Evolutionary conservation across 2,888 invertebrate genomes (phyloP), one percentile per base, ranked within the genome.

Genomic region (Ennomos erosarius): DNA sequence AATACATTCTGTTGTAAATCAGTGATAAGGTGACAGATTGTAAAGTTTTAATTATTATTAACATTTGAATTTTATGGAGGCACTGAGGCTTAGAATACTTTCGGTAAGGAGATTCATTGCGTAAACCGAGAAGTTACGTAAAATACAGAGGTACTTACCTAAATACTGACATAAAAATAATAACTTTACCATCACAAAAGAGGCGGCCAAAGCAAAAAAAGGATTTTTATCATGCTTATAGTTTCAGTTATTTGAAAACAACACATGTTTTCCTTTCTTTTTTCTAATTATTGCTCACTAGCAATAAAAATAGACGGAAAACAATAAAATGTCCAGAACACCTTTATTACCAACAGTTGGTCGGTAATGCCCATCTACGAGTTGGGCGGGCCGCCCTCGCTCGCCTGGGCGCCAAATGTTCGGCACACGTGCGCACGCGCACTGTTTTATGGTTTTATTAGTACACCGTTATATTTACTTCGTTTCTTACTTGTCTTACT

Each of bases 361-460:
- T 58, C 16, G 16, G 16, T 16, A 16, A 1, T 16, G 3, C 16
- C 16, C 3, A 16, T 3, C 16, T 16, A 59, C 64, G 56, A 62
- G 59, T 64, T 76, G 84, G 87, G 88, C 87, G 88, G 87, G 81
- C 88, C 86, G 85, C 85, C 86, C 82, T 78, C 77, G 76, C 61
- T 39, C 38, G 65, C 62, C 68, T 71, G 69, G 68, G 70, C 45
- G 49, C 55, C 57, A 61, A 59, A 64, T 66, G 64, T 48, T 39
- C 44, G 48, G 13, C 38, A 60, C 62, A 66, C 61, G 64, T 70
- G 74, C 69, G 70, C 62, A 53, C 55, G 45, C 53, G 59, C 51
- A 9, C 9, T 9, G 2, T 16, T 10, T 36, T 13, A 47, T 46
- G 11, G 6, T 10, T 33, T 26, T 26, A 26, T 26, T 26, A 26